Conservation (phyloP, 2,113 vertebrate genomes). For the Peromyscus polionotus region DNA sequence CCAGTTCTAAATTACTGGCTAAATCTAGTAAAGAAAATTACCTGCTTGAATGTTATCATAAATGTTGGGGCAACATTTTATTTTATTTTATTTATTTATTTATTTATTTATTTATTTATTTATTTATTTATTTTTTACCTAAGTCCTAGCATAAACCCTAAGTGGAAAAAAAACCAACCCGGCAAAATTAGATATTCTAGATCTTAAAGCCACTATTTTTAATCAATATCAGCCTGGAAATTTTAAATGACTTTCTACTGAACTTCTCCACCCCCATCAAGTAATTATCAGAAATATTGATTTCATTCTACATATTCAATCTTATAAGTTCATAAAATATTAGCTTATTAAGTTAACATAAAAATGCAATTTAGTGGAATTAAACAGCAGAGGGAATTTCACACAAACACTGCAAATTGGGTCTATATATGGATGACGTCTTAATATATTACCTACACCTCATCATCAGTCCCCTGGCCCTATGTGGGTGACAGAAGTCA, state of each 20-base stretch:
- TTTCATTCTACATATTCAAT: constrained; percentile 77
- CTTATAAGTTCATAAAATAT: constrained; percentile 81
- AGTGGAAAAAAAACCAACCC: constrained; percentile 34
- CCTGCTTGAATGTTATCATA: constrained; percentile 49
- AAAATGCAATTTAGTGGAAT: constrained; percentile 74
- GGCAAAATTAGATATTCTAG: constrained; percentile 71
- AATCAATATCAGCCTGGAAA: constrained; percentile 82
- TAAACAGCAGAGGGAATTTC: constrained; percentile 61
- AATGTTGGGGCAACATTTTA: constrained; percentile 51
- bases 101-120: constrained; percentile 1
- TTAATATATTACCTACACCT: neutral
- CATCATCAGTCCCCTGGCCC: neutral
- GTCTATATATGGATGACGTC: neutral
- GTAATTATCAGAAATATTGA: constrained; percentile 86
- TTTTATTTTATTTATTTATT: constrained; percentile 7
- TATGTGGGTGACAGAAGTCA: neutral
- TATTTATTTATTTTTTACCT: constrained; percentile 60
- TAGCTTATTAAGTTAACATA: constrained; percentile 76
- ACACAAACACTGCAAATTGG: constrained; percentile 61
- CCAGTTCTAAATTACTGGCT: constrained; percentile 54
- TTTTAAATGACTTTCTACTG: constrained; percentile 84
- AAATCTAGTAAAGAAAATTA: constrained; percentile 60
- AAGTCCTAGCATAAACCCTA: constrained; percentile 65
- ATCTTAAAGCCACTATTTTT: constrained; percentile 78
- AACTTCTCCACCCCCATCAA: constrained; percentile 67